These are phyloP conservation scores for Calephelis nemesis DNA, from an alignment of 1,140 invertebrate species.

Conservation along the genomic window DNA sequence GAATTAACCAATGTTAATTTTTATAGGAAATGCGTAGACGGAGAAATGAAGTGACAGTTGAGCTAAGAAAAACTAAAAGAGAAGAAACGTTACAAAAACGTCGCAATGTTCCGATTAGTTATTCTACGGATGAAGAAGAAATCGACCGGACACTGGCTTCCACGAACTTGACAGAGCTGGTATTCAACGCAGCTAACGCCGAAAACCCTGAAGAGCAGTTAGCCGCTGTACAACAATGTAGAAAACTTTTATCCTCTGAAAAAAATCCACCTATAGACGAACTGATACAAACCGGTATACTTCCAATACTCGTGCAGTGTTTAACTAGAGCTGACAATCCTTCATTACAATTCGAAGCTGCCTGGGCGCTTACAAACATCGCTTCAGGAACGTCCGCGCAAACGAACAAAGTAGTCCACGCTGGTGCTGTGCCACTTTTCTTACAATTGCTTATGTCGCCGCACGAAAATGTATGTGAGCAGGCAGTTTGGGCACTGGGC, in stretches of 20 bases:
- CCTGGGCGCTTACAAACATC: constrained; percentile 99
- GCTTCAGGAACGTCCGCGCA: constrained; percentile 97
- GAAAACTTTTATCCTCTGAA: constrained; percentile 97
- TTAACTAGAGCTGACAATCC: constrained; percentile 93
- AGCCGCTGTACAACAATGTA: constrained; percentile 90
- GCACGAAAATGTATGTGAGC: constrained; percentile 99
- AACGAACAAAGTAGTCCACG: constrained; percentile 96
- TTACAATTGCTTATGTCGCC: constrained; percentile 93
- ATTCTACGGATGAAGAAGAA: constrained; percentile 91
- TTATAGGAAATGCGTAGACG: constrained; percentile 96
- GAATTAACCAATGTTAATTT: constrained; percentile 21
- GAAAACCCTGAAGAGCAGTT: constrained; percentile 87
- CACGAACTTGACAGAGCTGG: constrained; percentile 85
- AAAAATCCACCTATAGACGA: constrained; percentile 99
- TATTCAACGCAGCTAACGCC: constrained; percentile 85
- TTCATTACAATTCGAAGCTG: constrained; percentile 97
- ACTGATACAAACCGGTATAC: constrained; percentile 94
- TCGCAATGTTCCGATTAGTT: constrained; percentile 93
- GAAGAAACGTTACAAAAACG: constrained; percentile 97
- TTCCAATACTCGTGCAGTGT: constrained; percentile 96
- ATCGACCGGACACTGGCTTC: constrained; percentile 84
- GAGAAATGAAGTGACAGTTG: constrained; percentile 96
- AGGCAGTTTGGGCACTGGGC: constrained; percentile 98
- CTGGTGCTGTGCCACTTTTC: constrained; percentile 97
- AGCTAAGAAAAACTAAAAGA: constrained; percentile 97